Conservation (phyloP, 2,113 vertebrate genomes). For the Seriola quinqueradiata region DNA sequence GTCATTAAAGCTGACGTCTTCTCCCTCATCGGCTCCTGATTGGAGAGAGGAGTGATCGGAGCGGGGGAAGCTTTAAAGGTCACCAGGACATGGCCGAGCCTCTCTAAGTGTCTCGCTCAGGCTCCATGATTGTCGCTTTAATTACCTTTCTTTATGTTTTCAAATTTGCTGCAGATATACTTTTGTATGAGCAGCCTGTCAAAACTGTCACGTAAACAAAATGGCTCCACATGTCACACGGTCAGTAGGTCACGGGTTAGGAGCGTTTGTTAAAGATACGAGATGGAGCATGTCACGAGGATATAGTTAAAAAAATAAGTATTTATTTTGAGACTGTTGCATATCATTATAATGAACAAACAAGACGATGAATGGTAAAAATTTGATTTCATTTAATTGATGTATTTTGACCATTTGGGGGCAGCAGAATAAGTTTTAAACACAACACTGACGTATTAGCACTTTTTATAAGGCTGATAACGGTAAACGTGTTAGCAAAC, state of each 20-base stretch:
- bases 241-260: neutral
- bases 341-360: neutral
- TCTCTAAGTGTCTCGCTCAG: neutral
- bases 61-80: conserved; percentile 32
- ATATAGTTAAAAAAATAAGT: too few relatives aligned
- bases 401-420: too few relatives aligned
- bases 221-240: neutral
- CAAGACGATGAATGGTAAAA: neutral
- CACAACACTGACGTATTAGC: too few relatives aligned
- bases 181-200: neutral
- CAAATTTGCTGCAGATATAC: neutral
- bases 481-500: too few relatives aligned
- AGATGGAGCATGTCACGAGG: too few relatives aligned
- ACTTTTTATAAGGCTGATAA: too few relatives aligned
- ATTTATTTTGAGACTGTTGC: neutral
- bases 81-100: neutral
- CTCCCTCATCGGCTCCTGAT: neutral
- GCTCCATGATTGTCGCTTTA: neutral
- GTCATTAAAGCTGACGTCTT: conserved; percentile 37
- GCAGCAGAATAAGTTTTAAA: too few relatives aligned
- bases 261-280: neutral
- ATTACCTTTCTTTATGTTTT: conserved; percentile 13
- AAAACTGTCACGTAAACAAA: conserved; percentile 7
- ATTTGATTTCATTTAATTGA: too few relatives aligned
- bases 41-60: conserved; percentile 12